Evolutionary conservation across 1,140 invertebrate species (phyloP), one percentile per base, ranked within the genome.

Genomic region (Zaprionus gabonicus): DNA sequence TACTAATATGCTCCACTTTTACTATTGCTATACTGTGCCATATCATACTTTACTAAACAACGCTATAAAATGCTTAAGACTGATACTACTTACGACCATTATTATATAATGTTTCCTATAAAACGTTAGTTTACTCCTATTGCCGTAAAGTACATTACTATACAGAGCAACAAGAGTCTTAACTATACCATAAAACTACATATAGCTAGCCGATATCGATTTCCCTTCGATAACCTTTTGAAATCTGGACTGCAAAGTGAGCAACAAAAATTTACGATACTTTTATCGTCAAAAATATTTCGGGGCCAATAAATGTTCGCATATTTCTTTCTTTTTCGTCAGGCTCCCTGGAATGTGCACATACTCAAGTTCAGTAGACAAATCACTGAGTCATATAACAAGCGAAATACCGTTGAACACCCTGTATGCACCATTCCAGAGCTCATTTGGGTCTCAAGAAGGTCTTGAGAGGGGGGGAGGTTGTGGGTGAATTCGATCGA

Each of bases 381-480:
- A 46, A 17, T 46, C 41, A 46, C n/a, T 9, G n/a, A 46, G 41
- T 46, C 41, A n/a, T 41, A 41, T n/a, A 41, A 34, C 9, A 34
- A 34, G 31, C 31, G 9, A 34, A 34, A 34, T 34, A 10, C 9
- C 15, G 2, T 41, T 2, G n/a, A 46, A 46, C 41, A 46, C 41
- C 41, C 41, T 46, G 41, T 17, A 46, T 46, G 17, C n/a, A 6
- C n/a, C 41, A 46, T 46, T 46, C 1, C 41, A 46, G n/a, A 3
- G 41, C 41, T 17, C 41, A 46, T 46, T 46, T 46, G 41, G n/a
- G 41, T 46, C 10, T 46, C n/a, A 46, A 46, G 41, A 7, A 46
- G 41, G 41, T 46, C 41, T 17, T 46, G 41, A 1, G 23, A 0
- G 1, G 23, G 23, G 2, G 23, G 41, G 41, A 20, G 41, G 7